These are phyloP conservation scores for Plecturocebus donacophilus DNA, from an alignment of 2,113 vertebrate species.

Conservation along the genomic window DNA sequence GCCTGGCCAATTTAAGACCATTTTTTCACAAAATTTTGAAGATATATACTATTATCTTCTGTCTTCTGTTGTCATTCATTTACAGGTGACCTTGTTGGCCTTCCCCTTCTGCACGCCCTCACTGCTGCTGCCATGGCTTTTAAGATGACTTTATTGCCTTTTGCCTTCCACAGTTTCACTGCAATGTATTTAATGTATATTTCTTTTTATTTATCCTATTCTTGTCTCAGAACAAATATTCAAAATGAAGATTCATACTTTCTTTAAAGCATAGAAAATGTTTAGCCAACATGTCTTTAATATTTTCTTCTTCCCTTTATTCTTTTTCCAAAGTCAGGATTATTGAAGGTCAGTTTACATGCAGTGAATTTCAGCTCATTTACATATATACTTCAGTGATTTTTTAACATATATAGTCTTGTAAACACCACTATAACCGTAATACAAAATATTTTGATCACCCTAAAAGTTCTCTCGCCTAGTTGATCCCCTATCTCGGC, in stretches of 20 bases:
- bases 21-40: neutral
- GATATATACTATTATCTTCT: neutral
- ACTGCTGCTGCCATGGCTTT: neutral
- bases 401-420: neutral
- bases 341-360: neutral
- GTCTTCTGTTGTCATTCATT: neutral
- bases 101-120: neutral
- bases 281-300: neutral
- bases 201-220: neutral
- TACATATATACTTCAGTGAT: neutral
- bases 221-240: neutral
- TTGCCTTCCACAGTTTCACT: neutral
- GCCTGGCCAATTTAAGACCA: neutral
- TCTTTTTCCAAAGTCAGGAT: neutral
- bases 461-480: neutral
- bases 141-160: neutral
- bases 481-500: neutral
- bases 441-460: neutral
- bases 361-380: neutral
- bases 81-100: neutral
- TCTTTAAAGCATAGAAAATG: neutral
- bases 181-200: neutral
- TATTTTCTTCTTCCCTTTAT: neutral
- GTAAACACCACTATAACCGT: neutral
- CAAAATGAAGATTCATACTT: conserved; percentile 2